Evolutionary conservation across 2,888 invertebrate genomes (phyloP).

Genomic region (Paralinhomoeus sp.): DNA sequence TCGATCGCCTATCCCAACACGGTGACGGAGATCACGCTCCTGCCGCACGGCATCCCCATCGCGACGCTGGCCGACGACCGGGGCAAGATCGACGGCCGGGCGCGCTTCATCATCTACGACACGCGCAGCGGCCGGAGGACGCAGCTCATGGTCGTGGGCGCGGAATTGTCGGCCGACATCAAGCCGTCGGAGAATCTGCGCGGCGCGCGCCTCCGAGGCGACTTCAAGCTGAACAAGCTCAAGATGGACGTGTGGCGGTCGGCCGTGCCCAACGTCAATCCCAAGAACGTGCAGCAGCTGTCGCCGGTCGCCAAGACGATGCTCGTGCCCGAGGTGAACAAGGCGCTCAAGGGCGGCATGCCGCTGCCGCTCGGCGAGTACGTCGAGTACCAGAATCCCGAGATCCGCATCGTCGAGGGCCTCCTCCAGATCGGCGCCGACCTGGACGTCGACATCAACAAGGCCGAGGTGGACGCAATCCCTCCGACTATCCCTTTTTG

Average conservation of each 20-base stretch:
- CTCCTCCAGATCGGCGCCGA: neutral
- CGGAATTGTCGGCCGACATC: slow-evolving; percentile 19
- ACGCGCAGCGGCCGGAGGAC: neutral
- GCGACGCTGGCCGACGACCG: slow-evolving; percentile 15
- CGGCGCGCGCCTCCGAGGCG: slow-evolving; percentile 12
- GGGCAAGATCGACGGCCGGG: slow-evolving; percentile 13
- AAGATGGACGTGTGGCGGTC: neutral
- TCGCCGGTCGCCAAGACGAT: slow-evolving; percentile 20
- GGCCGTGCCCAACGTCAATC: slow-evolving; percentile 11
- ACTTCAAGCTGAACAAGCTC: slow-evolving; percentile 14
- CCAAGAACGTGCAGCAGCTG: slow-evolving; percentile 14
- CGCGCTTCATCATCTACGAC: neutral
- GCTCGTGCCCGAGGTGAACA: slow-evolving; percentile 16
- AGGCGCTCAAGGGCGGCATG: slow-evolving; percentile 16
- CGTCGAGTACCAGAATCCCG: neutral
- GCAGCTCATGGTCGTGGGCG: slow-evolving; percentile 18
- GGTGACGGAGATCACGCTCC: slow-evolving; percentile 15
- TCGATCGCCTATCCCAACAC: slow-evolving; percentile 15
- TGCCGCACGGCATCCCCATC: slow-evolving; percentile 20
- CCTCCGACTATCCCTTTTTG: too few relatives aligned
- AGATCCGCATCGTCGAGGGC: neutral
- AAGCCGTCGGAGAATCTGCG: slow-evolving; percentile 10
- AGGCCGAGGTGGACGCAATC: too few relatives aligned
- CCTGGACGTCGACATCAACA: neutral
- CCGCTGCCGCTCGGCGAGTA: slow-evolving; percentile 18